phyloP scores from a whole-genome alignment of 2,888 invertebrate species.

The Campopleginae sp. region DNA sequence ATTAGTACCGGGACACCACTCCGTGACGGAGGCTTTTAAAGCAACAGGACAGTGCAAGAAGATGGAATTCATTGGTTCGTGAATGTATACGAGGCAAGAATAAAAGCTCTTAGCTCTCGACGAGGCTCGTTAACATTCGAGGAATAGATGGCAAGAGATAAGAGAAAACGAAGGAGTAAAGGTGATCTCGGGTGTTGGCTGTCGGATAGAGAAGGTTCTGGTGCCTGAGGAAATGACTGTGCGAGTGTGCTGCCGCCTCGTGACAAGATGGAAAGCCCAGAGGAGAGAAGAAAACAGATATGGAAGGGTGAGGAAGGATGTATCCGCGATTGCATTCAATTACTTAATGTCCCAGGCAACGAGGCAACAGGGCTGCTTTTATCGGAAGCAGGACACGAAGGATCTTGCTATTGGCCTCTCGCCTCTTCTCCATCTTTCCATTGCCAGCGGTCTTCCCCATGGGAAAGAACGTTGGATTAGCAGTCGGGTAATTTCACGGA shows the following conservation, averaged over 20 bases:
- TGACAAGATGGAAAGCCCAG: conserved; percentile 30
- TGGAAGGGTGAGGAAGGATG: conserved; percentile 48
- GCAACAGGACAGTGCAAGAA: neutral
- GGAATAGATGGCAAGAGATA: conserved; percentile 36
- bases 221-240: conserved; percentile 51
- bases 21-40: conserved; percentile 13
- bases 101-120: conserved; percentile 43
- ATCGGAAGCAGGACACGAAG: conserved; percentile 50
- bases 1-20: neutral
- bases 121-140: conserved; percentile 65
- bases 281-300: conserved; percentile 21
- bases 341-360: conserved; percentile 74
- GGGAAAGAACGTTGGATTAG: conserved; percentile 57
- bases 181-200: conserved; percentile 37
- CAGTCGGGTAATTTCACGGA: conserved; percentile 67
- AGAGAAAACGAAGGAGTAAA: conserved; percentile 22
- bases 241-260: conserved; percentile 8
- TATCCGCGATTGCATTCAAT: conserved; percentile 76
- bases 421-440: neutral
- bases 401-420: conserved; percentile 40
- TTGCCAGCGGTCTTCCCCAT: conserved; percentile 21
- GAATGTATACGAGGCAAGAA: conserved; percentile 50
- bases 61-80: conserved; percentile 25
- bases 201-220: conserved; percentile 26
- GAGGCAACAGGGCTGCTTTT: conserved; percentile 57